A percentile compares a stretch with the other conserved stretches of the same genome.
Evolutionary conservation across 2,888 invertebrate species (phyloP).

Genomic region (Plebejus anna): DNA sequence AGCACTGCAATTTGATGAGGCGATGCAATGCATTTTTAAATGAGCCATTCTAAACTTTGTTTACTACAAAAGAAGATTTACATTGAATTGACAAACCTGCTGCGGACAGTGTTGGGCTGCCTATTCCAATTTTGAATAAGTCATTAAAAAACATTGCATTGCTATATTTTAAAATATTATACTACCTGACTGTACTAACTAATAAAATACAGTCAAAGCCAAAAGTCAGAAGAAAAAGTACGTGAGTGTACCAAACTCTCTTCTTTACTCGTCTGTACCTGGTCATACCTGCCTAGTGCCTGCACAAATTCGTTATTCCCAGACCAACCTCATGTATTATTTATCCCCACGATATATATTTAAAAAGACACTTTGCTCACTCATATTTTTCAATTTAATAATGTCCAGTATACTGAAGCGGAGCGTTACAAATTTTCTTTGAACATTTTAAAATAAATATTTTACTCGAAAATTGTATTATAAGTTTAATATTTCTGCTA

Average conservation of each 20-base stretch:
- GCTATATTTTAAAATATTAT: too few relatives aligned
- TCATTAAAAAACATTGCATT: too few relatives aligned
- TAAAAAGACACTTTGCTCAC: slow-evolving; percentile 32
- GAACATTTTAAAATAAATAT: slow-evolving; percentile 16
- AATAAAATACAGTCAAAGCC: too few relatives aligned
- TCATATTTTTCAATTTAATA: slow-evolving; percentile 17
- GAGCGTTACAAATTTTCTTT: slow-evolving; percentile 1
- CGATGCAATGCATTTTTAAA: too few relatives aligned
- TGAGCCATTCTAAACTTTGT: too few relatives aligned
- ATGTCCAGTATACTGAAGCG: slow-evolving; percentile 10
- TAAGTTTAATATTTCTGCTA: neutral
- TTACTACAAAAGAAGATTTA: too few relatives aligned
- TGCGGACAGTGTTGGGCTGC: too few relatives aligned
- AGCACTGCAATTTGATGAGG: neutral
- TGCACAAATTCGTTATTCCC: slow-evolving; percentile 40
- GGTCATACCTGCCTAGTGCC: slow-evolving; percentile 32
- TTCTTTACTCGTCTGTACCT: neutral
- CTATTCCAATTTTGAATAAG: too few relatives aligned
- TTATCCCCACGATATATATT: slow-evolving; percentile 40
- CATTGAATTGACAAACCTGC: too few relatives aligned
- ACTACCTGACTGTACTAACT: too few relatives aligned
- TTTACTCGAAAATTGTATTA: neutral
- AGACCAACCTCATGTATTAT: slow-evolving; percentile 42
- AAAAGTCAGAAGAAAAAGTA: too few relatives aligned
- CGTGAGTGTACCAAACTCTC: too few relatives aligned